Base-by-base conservation (phyloP, 1,140 invertebrate species). In the Psilanteris sp. region DNA sequence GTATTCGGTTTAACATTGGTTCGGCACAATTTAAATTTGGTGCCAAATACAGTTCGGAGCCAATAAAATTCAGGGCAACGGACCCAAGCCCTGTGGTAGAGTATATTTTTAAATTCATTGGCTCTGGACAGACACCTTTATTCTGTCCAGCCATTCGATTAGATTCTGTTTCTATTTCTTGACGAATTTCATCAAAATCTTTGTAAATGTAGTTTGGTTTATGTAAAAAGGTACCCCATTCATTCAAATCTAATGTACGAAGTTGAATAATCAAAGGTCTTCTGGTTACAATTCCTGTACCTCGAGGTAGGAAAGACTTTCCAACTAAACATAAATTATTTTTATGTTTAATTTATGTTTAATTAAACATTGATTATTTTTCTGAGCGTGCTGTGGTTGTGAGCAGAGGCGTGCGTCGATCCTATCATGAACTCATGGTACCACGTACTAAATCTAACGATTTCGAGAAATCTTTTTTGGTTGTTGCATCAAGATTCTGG, bases 331-430 rank as follows among this genome's bases (percentile, higher is more conserved):
- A 96, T 89, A n/a, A n/a, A n/a, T n/a, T n/a, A n/a, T n/a, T n/a
- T n/a, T n/a, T n/a, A n/a, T n/a, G n/a, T n/a, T n/a, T n/a, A n/a
- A n/a, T n/a, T n/a, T n/a, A n/a, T n/a, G n/a, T n/a, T n/a, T n/a
- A n/a, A n/a, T 99, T 98, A 75, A 99, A 93, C 5, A 99, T 98
- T 22, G 98, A 99, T 91, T 97, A 99, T 90, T 99, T 99, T 31
- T 98, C 98, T 46, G 98, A 98, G 89, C 98, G n/a, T n/a, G n/a
- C n/a, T n/a, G n/a, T n/a, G n/a, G n/a, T n/a, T n/a, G n/a, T n/a
- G n/a, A n/a, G n/a, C n/a, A n/a, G n/a, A n/a, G n/a, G n/a, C n/a
- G n/a, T n/a, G n/a, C n/a, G n/a, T n/a, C n/a, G n/a, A n/a, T n/a
- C n/a, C n/a, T n/a, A n/a, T n/a, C n/a, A n/a, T n/a, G n/a, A n/a